Base-by-base conservation (phyloP, 2,888 invertebrate genomes). In the Calliphora vomitoria region DNA sequence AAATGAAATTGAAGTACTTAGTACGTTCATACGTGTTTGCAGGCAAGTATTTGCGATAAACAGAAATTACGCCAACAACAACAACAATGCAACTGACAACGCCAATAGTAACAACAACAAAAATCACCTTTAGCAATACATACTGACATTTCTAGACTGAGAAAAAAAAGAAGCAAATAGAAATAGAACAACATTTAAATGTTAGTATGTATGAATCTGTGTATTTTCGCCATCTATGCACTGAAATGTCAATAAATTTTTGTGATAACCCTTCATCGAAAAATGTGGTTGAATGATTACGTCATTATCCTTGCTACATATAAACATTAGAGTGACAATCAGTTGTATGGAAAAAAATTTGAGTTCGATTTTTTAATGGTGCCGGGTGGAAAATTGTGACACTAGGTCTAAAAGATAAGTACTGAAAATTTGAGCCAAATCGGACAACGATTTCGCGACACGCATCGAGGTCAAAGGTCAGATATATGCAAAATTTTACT, bases 101-200 rank as follows among this genome's bases (percentile, higher is more conserved):
- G 41, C 25, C 62, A 78, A 64, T 66, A 55, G 25, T n/a, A 3
- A 10, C 31, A 64, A 58, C 20, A 64, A 71, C 31, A 83, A 81
- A 79, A 47, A 44, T 15, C 41, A 71, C 82, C 55, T 60, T 69
- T 20, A 55, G 75, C 58, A 25, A 25, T 25, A 25, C 68, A 71
- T 41, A 38, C 50, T 55, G 64, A 50, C 44, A 74, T 78, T 78
- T 82, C 41, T 78, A 87, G 83, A 80, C 80, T 18, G 31, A 18
- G 68, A 44, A 68, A 69, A 76, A 69, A 76, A 47, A 13, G 4
- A 80, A 50, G 20, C 31, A 62, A 18, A 69, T 47, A 41, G 15
- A 38, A 38, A 13, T 8, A 60, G n/a, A 50, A 69, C 18, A 53
- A 11, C 25, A 82, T 68, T 25, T 0, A 8, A 58, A 58, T 74